These are phyloP conservation scores for Hemitrygon akajei DNA, from an alignment of 2,797 vertebrate genomes.

Conservation along the genomic window DNA sequence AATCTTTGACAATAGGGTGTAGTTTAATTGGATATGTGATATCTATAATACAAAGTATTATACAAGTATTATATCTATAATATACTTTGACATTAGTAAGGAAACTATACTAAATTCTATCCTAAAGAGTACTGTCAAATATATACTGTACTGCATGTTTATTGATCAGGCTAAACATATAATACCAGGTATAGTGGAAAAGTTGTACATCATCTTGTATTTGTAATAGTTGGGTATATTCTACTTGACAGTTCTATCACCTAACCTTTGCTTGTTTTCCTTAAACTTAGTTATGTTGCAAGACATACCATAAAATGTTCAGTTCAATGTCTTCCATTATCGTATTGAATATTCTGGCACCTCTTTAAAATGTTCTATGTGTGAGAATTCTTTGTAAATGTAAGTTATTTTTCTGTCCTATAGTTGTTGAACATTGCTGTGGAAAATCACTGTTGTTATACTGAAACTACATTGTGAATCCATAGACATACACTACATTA, in stretches of 20 bases:
- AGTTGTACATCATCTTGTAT: neutral
- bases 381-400: neutral
- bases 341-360: neutral
- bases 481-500: neutral
- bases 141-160: neutral
- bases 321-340: neutral
- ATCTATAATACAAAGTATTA: neutral
- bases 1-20: neutral
- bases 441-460: neutral
- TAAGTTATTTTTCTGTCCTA: neutral
- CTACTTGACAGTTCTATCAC: neutral
- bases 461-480: neutral
- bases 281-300: neutral
- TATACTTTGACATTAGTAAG: neutral
- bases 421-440: neutral
- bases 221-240: neutral
- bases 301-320: neutral
- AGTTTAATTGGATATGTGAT: neutral
- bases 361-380: neutral
- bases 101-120: conserved; percentile 3
- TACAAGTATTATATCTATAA: too few species aligned
- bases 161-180: neutral
- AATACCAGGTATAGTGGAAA: neutral
- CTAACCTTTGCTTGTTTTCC: neutral
- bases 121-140: neutral